Evolutionary conservation across 2,113 vertebrate species (phyloP).

Genomic region (Mus pahari): DNA sequence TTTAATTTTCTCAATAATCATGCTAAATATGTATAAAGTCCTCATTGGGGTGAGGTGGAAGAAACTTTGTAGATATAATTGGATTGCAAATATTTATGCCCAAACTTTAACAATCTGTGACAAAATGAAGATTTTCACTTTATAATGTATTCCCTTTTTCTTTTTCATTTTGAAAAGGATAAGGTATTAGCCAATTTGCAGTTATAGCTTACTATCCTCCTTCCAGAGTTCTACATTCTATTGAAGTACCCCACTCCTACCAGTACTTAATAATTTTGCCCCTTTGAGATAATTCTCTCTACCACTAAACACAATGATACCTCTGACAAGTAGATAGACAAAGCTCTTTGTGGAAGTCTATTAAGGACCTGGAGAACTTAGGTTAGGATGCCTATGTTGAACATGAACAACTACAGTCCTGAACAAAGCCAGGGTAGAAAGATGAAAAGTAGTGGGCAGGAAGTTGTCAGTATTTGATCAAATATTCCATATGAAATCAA

Average conservation of each 20-base stretch:
- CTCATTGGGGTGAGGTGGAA: not conserved
- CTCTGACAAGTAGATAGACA: not conserved
- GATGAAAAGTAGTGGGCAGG: not conserved
- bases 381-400: not conserved
- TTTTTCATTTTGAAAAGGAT: not conserved
- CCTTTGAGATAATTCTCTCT: not conserved
- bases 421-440: not conserved
- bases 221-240: not conserved
- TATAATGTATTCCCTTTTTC: not conserved
- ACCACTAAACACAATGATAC: not conserved
- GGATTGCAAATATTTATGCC: not conserved
- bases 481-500: not conserved
- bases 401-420: not conserved
- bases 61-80: not conserved
- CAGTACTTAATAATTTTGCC: not conserved
- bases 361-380: not conserved
- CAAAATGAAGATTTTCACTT: constrained; percentile 17
- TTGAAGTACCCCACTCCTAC: not conserved
- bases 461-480: not conserved
- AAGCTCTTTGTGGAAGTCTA: not conserved
- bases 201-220: not conserved
- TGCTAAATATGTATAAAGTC: not conserved
- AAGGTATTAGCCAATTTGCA: not conserved
- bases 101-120: not conserved
- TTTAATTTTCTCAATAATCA: not conserved